Base-by-base conservation (phyloP, 92 coral and sea anemone species). In the Meandrina meandrites region DNA sequence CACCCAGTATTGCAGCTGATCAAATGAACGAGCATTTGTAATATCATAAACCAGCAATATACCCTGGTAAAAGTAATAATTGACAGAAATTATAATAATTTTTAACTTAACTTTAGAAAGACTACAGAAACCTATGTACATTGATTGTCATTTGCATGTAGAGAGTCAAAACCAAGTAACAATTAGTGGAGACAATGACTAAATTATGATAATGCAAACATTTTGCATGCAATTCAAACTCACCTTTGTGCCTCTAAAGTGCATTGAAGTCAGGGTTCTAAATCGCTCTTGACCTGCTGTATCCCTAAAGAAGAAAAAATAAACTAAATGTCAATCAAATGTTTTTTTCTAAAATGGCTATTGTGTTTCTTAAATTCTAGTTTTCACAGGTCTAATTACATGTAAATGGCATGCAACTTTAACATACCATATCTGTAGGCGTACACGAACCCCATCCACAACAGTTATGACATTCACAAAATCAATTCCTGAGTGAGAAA, bases 201-300 rank as follows among this genome's bases (percentile, higher is more conserved):
- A n/a, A n/a, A n/a, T n/a, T n/a, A n/a, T n/a, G n/a, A n/a, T n/a
- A n/a, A n/a, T n/a, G n/a, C n/a, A n/a, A 56, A 16, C 17, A 30
- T 60, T 30, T 60, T 60, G 68, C 15, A 8, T 14, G 15, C n/a
- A n/a, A 57, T 1, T 24, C 2, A 9, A 60, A 24, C 68, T 36
- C 84, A 92, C 99, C 98, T 96, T 96, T 67, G 99, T 93, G 7
- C 95, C 96, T 81, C 99, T 93, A 76, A 96, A 95, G 64, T 96
- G 95, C 88, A 92, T 84, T 32, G 92, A 88, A 54, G 98, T 96
- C 69, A 96, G 73, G 22, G 98, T 96, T 62, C 98, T 91, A 79
- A 96, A 96, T 81, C 96, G 84, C 78, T 96, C 99, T 66, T 96
- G 99, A 6, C 99, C 99, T n/a, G 99, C 99, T 36, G 99, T 96